phyloP scores from a whole-genome alignment of 2,113 vertebrate genomes.

The Apeltes quadracus region DNA sequence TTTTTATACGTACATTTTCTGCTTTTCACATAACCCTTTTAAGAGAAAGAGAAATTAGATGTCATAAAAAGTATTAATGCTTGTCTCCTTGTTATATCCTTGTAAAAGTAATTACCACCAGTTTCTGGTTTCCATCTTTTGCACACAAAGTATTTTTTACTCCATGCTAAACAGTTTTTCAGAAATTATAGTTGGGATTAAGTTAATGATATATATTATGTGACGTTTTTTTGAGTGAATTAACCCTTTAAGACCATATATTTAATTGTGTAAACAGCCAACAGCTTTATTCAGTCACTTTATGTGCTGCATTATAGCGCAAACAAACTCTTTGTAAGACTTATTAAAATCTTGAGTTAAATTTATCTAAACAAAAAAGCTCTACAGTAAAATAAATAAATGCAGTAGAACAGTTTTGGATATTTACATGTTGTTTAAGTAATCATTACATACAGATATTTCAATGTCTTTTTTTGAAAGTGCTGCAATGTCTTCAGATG shows the following conservation, averaged over 20 bases:
- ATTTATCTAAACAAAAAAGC: constrained; percentile 32
- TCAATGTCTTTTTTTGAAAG: neutral
- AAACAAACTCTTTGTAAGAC: neutral
- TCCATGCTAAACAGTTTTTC: constrained; percentile 1
- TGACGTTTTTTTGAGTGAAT: neutral
- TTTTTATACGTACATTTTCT: neutral
- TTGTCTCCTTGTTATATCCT: neutral
- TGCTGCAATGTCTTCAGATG: neutral
- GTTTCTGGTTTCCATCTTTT: neutral
- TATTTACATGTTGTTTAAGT: constrained; percentile 34
- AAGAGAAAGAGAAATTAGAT: neutral
- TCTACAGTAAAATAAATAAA: constrained; percentile 14
- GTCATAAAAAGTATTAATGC: neutral
- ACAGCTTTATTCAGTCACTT: neutral
- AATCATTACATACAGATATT: neutral
- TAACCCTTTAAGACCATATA: neutral
- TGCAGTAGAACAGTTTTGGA: neutral
- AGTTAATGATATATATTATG: neutral
- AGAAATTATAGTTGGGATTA: constrained; percentile 15
- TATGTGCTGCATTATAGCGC: neutral
- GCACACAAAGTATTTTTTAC: constrained; percentile 5
- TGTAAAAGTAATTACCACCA: neutral
- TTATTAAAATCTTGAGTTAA: constrained; percentile 38
- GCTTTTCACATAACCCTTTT: too few relatives aligned
- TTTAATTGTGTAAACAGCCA: neutral